A percentile compares a stretch with the other conserved stretches of the same genome.
These are phyloP conservation scores for Solenopsis invicta DNA, from an alignment of 1,140 invertebrate species.

Conservation along the genomic window DNA sequence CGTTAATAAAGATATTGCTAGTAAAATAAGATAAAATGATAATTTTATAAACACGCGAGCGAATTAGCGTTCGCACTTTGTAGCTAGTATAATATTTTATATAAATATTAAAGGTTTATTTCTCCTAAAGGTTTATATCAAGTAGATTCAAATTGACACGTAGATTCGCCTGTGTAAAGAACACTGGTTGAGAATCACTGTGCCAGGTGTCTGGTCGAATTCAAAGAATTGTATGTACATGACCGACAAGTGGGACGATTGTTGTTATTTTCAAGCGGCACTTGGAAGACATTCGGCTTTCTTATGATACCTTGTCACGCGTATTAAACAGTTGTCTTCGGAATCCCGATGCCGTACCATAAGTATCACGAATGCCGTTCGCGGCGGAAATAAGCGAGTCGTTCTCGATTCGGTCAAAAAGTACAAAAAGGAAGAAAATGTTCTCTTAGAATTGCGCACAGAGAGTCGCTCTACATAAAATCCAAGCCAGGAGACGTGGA, in stretches of 20 bases:
- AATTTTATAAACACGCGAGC: neutral
- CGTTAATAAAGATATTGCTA: too few species aligned
- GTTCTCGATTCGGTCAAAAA: neutral
- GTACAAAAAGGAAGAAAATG: neutral
- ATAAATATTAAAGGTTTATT: neutral
- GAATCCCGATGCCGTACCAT: neutral
- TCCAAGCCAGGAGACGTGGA: neutral
- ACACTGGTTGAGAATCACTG: neutral
- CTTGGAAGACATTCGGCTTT: slow-evolving; percentile 42
- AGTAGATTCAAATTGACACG: neutral
- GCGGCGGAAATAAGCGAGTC: neutral
- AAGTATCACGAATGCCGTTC: neutral
- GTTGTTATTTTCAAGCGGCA: neutral
- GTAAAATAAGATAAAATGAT: neutral
- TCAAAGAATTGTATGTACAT: neutral
- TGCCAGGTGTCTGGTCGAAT: slow-evolving; percentile 1
- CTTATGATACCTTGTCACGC: slow-evolving; percentile 37
- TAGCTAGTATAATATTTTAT: neutral
- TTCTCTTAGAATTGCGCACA: neutral
- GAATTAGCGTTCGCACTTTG: neutral
- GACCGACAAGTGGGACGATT: slow-evolving; percentile 37
- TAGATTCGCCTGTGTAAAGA: neutral
- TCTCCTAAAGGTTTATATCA: neutral
- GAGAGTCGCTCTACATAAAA: neutral
- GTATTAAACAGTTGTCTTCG: neutral